phyloP scores from a whole-genome alignment of 2,888 invertebrate species.

The Lissonota sp. region DNA sequence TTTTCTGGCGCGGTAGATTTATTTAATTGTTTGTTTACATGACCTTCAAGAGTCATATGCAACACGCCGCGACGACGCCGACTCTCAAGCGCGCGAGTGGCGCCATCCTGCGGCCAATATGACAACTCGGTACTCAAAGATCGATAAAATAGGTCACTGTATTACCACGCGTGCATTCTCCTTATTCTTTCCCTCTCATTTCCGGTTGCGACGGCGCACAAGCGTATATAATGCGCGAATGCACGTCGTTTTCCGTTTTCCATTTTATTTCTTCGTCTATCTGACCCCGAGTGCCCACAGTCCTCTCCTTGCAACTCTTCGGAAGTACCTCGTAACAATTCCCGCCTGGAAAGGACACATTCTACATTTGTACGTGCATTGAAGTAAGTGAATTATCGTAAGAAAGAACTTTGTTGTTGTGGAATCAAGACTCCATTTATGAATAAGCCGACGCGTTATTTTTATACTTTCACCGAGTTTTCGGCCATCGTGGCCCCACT shows the following conservation, averaged over 20 bases:
- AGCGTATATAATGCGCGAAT: constrained; percentile 40
- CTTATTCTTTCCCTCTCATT: constrained; percentile 12
- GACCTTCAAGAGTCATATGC: too few species aligned
- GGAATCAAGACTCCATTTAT: not conserved
- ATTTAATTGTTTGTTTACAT: too few species aligned
- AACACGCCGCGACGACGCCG: too few species aligned
- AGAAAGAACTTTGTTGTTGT: constrained; percentile 31
- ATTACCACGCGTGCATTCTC: too few species aligned
- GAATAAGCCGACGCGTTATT: constrained; percentile 30
- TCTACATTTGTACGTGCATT: constrained; percentile 79
- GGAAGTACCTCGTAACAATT: constrained; percentile 67
- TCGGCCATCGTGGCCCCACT: constrained; percentile 78
- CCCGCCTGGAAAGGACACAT: constrained; percentile 77
- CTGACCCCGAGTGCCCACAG: constrained; percentile 75
- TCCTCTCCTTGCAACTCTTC: constrained; percentile 78
- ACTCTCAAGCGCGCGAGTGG: too few species aligned
- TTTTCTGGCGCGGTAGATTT: too few species aligned
- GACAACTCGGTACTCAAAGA: too few species aligned
- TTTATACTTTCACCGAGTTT: constrained; percentile 44
- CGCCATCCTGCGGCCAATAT: too few species aligned
- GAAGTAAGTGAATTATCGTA: constrained; percentile 74
- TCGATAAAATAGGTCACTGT: too few species aligned
- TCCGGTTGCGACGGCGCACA: constrained; percentile 65
- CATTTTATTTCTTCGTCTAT: constrained; percentile 73
- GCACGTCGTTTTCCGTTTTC: constrained; percentile 66